Conservation (phyloP, 1,140 invertebrate genomes). For the Elymnias hypermnestra region DNA sequence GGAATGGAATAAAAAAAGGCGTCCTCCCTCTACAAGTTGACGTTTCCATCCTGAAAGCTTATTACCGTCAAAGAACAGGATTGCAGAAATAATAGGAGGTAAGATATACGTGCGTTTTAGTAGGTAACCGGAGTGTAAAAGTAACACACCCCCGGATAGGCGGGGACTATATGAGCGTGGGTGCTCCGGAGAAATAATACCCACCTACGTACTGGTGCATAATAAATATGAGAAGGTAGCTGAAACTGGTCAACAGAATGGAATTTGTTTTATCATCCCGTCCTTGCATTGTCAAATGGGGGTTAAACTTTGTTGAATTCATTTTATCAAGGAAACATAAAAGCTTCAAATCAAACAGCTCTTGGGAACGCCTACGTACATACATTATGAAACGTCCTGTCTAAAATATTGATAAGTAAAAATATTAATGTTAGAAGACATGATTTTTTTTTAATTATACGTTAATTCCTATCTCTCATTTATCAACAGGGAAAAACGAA, state of each 20-base stretch:
- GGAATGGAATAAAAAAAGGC: slow-evolving; percentile 1
- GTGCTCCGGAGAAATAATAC: slow-evolving; percentile 58
- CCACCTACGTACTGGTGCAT: slow-evolving; percentile 44
- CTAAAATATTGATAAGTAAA: no score
- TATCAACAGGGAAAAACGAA: no score
- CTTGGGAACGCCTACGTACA: background rate
- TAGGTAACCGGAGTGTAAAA: no score
- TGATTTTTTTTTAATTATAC: no score
- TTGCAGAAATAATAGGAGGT: slow-evolving; percentile 27
- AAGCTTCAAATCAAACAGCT: background rate
- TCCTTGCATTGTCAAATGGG: no score
- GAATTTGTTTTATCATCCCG: no score
- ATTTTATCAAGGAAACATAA: slow-evolving; percentile 16
- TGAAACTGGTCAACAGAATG: no score
- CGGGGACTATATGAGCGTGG: slow-evolving; percentile 40
- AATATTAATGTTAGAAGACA: no score
- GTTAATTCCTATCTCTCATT: no score
- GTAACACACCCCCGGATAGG: slow-evolving; percentile 20
- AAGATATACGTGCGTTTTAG: no score
- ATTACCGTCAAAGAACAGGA: slow-evolving; percentile 51
- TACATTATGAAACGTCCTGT: no score
- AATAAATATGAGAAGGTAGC: slow-evolving; percentile 35
- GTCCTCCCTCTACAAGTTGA: background rate
- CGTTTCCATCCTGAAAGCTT: slow-evolving; percentile 67
- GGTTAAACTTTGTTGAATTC: slow-evolving; percentile 30